phyloP scores from a whole-genome alignment of 2,888 invertebrate genomes.

The Sarcophaga variegata region DNA sequence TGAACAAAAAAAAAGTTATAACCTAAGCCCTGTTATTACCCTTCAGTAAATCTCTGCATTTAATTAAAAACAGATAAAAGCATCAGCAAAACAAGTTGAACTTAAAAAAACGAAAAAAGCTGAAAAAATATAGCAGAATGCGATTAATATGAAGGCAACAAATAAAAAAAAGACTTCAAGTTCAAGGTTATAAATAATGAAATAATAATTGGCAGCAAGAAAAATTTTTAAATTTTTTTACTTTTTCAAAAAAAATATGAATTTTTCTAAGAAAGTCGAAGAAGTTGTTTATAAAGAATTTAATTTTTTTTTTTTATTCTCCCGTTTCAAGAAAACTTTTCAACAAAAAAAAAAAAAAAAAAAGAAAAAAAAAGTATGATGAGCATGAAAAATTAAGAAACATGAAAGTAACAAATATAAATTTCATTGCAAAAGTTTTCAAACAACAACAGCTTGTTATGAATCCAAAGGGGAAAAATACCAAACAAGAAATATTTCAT shows the following conservation, averaged over 20 bases:
- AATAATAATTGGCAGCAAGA: slow-evolving; percentile 29
- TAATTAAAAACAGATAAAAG: slow-evolving; percentile 10
- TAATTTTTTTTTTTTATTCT: not conserved
- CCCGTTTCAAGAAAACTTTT: slow-evolving; percentile 41
- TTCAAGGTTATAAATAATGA: slow-evolving; percentile 51
- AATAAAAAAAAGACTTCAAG: not conserved
- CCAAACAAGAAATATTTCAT: not conserved
- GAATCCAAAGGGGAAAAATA: slow-evolving; percentile 33
- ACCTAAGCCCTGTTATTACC: too few relatives aligned
- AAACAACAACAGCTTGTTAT: slow-evolving; percentile 57
- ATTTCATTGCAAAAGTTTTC: slow-evolving; percentile 66
- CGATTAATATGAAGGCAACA: not conserved
- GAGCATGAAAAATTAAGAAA: slow-evolving; percentile 4
- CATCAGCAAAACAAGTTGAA: not conserved
- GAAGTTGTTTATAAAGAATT: slow-evolving; percentile 11
- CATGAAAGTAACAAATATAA: slow-evolving; percentile 57
- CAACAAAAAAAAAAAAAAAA: not conserved
- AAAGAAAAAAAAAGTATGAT: not conserved
- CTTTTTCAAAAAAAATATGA: not conserved
- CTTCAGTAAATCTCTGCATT: slow-evolving; percentile 4
- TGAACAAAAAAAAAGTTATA: too few relatives aligned
- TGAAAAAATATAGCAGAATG: not conserved
- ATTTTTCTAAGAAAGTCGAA: slow-evolving; percentile 4
- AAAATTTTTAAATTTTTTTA: slow-evolving; percentile 20
- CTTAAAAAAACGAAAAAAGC: not conserved